phyloP scores from a whole-genome alignment of 2,113 vertebrate species.

The Labeo rohita region DNA sequence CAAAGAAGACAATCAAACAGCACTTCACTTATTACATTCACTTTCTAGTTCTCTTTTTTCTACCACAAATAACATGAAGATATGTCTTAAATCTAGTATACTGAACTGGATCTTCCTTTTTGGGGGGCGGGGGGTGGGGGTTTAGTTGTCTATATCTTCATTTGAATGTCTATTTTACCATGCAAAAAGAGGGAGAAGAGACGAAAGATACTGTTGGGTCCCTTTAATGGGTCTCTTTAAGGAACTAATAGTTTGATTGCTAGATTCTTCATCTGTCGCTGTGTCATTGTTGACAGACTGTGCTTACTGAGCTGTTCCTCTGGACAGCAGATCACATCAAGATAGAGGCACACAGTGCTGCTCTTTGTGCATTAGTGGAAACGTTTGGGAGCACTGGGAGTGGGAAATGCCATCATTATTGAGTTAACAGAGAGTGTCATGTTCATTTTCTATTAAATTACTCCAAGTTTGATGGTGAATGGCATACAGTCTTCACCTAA shows the following conservation, averaged over 20 bases:
- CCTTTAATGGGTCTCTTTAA: slow-evolving; percentile 55
- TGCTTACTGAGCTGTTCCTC: slow-evolving; percentile 36
- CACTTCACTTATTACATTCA: background rate
- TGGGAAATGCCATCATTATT: background rate
- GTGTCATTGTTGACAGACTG: slow-evolving; percentile 30
- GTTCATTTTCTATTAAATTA: slow-evolving; percentile 51
- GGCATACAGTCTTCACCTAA: slow-evolving; percentile 52
- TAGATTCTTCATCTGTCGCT: slow-evolving; percentile 56
- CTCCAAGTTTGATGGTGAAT: background rate
- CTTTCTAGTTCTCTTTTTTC: slow-evolving; percentile 3
- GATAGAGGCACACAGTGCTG: slow-evolving; percentile 25
- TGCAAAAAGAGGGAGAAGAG: slow-evolving; percentile 59
- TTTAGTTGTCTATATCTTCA: too few species aligned
- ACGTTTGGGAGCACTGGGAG: slow-evolving; percentile 37
- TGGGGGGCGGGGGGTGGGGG: too few species aligned
- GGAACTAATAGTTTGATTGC: slow-evolving; percentile 58
- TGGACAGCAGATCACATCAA: slow-evolving; percentile 53
- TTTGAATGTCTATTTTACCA: slow-evolving; percentile 58
- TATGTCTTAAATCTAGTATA: too few species aligned
- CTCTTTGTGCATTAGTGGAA: slow-evolving; percentile 46
- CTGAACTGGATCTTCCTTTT: too few species aligned
- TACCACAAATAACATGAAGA: background rate
- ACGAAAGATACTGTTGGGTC: slow-evolving; percentile 68
- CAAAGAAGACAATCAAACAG: background rate
- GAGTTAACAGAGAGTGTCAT: slow-evolving; percentile 29